These are phyloP conservation scores for Myanophis thanlyinensis DNA, from an alignment of 2,113 vertebrate genomes.

Conservation along the genomic window DNA sequence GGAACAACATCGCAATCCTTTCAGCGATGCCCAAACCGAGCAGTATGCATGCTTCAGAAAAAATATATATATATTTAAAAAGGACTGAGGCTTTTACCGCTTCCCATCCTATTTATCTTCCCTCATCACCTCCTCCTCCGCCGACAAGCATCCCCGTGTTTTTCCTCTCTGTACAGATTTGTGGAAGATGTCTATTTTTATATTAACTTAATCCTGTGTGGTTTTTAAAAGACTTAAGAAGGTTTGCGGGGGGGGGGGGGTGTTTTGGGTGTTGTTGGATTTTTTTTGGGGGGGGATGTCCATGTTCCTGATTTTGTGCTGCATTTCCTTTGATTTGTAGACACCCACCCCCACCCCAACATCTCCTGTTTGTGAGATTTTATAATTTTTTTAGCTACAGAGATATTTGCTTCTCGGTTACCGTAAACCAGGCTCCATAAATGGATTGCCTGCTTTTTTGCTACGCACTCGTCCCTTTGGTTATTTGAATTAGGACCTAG, in stretches of 20 bases:
- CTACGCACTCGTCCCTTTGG: background rate
- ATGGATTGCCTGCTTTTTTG: background rate
- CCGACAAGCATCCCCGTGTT: background rate
- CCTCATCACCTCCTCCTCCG: background rate
- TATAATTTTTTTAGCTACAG: background rate
- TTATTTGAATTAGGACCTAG: no score
- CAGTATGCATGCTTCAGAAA: background rate
- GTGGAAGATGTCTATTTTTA: background rate
- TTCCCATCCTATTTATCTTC: background rate
- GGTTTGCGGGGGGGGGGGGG: background rate
- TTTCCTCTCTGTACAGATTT: background rate
- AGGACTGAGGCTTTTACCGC: no score
- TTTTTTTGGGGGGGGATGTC: no score
- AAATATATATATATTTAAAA: background rate
- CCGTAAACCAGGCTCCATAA: background rate
- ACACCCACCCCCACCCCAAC: no score
- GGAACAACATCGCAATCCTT: background rate
- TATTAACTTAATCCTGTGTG: background rate
- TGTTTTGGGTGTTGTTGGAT: background rate
- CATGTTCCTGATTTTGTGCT: background rate
- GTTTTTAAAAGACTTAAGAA: background rate
- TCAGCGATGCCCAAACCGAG: no score
- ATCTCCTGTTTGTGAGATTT: background rate
- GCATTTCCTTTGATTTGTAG: background rate
- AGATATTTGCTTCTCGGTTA: accelerated